A percentile compares a stretch with the other conserved stretches of the same genome.
These are phyloP conservation scores for Bambusicola thoracicus DNA, from an alignment of 2,113 vertebrate species.

Conservation along the genomic window DNA sequence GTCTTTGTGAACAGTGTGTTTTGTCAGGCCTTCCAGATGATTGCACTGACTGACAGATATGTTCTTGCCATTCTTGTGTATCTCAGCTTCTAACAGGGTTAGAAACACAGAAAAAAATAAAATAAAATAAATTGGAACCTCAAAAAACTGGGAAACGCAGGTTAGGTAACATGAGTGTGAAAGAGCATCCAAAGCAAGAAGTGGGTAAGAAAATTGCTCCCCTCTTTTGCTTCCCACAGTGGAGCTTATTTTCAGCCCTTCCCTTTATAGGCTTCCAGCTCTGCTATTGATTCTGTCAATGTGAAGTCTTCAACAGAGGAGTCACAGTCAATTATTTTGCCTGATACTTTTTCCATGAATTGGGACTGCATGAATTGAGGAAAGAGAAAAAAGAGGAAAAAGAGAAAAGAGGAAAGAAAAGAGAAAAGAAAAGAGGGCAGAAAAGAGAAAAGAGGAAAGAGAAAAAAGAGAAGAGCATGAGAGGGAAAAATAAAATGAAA, in stretches of 20 bases:
- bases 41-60: neutral
- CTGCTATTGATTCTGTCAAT: neutral
- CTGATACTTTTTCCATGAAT: neutral
- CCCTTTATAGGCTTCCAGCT: neutral
- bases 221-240: neutral
- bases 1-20: neutral
- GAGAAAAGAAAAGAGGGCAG: neutral
- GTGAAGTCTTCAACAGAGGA: neutral
- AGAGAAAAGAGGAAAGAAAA: neutral
- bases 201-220: neutral
- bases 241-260: neutral
- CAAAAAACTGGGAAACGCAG: neutral
- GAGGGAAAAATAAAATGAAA: neutral
- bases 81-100: neutral
- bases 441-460: too few species aligned
- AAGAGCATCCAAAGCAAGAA: neutral
- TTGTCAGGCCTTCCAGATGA: neutral
- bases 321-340: neutral
- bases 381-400: too few species aligned
- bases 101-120: neutral
- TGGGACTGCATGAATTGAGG: rapidly evolving
- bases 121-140: neutral
- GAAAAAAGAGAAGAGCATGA: neutral
- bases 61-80: neutral
- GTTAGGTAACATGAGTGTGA: neutral